phyloP scores from a whole-genome alignment of 2,797 vertebrate species.

The Allobates femoralis region DNA sequence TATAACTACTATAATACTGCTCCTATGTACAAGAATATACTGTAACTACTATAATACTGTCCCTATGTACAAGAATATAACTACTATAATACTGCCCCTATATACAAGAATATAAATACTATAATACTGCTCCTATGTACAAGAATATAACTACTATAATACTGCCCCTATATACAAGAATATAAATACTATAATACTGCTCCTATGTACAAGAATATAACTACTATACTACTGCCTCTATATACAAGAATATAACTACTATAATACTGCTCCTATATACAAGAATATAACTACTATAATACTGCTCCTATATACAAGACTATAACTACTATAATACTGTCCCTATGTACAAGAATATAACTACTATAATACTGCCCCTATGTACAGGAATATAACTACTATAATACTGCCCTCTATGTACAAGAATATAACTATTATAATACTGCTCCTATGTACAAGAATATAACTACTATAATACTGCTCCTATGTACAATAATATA shows the following conservation, averaged over 20 bases:
- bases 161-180: background rate
- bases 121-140: background rate
- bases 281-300: constrained; percentile 1
- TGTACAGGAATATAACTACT: constrained; percentile 17
- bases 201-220: background rate
- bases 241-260: no score
- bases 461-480: constrained; percentile 26
- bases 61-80: constrained; percentile 15
- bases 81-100: constrained; percentile 20
- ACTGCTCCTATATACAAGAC: background rate
- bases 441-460: constrained; percentile 3
- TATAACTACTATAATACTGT: no score
- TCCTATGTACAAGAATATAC: constrained; percentile 3
- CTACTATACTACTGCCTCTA: background rate
- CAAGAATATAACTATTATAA: constrained; percentile 17
- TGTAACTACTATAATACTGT: constrained; percentile 20
- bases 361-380: no score
- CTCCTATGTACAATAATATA: constrained; percentile 3
- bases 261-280: background rate
- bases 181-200: background rate
- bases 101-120: constrained; percentile 16
- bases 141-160: constrained; percentile 5
- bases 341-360: no score
- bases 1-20: constrained; percentile 15
- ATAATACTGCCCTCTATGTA: constrained; percentile 8